phyloP scores from a whole-genome alignment of 64 coral and sea anemone genomes.

The Anthopleura sola region DNA sequence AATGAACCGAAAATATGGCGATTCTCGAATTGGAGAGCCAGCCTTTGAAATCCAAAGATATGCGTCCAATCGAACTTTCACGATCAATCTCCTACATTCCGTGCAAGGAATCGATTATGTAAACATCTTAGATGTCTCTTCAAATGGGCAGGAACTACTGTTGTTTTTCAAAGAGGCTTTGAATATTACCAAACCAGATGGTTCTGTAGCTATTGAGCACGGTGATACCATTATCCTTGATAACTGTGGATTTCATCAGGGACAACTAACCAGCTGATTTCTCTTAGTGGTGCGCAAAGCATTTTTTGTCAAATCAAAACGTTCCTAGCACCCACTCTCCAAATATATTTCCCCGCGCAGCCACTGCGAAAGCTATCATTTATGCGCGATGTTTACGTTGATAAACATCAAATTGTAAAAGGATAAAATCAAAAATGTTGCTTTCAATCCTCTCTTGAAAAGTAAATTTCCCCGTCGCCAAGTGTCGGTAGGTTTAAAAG shows the following conservation, averaged over 20 bases:
- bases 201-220: conserved; percentile 25
- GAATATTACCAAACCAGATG: conserved; percentile 25
- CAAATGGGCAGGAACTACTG: conserved; percentile 44
- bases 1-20: conserved; percentile 25
- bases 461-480: too few relatives aligned
- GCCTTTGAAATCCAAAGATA: conserved; percentile 61
- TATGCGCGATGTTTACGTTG: too few relatives aligned
- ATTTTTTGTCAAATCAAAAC: too few relatives aligned
- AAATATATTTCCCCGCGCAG: too few relatives aligned
- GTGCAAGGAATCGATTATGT: conserved; percentile 28
- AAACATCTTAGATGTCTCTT: conserved; percentile 29
- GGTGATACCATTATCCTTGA: conserved; percentile 65
- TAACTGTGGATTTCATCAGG: conserved; percentile 76
- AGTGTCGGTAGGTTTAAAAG: too few relatives aligned
- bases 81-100: conserved; percentile 42
- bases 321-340: too few relatives aligned
- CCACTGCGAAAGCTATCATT: too few relatives aligned
- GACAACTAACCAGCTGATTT: too few relatives aligned
- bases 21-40: conserved; percentile 7
- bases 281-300: too few relatives aligned
- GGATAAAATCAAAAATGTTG: too few relatives aligned
- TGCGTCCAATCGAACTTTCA: conserved; percentile 42
- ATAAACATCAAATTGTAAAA: too few relatives aligned
- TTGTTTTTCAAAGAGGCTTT: conserved; percentile 47
- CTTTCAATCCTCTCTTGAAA: too few relatives aligned